Evolutionary conservation across 2,113 vertebrate species (phyloP).

Genomic region (Cottus gobio): DNA sequence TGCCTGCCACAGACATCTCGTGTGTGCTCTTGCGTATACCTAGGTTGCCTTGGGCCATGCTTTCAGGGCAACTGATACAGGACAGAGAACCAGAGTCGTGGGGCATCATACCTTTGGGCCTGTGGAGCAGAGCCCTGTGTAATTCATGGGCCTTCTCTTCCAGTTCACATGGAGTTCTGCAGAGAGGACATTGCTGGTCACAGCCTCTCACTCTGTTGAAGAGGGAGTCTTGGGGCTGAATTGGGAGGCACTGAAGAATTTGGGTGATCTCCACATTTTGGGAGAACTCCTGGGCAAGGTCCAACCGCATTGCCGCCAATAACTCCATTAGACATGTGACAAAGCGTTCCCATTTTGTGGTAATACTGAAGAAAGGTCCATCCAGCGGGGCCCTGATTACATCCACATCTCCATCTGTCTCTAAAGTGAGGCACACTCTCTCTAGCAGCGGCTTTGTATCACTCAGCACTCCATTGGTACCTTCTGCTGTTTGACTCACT

Average conservation of each 20-base stretch:
- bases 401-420: constrained; percentile 55
- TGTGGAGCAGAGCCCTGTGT: constrained; percentile 72
- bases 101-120: constrained; percentile 71
- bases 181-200: constrained; percentile 79
- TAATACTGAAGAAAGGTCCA: constrained; percentile 73
- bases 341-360: constrained; percentile 73
- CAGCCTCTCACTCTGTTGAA: constrained; percentile 78
- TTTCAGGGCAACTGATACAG: constrained; percentile 43
- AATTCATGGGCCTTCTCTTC: constrained; percentile 63
- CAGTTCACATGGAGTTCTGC: constrained; percentile 78
- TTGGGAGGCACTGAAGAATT: constrained; percentile 60
- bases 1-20: constrained; percentile 26
- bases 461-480: constrained; percentile 43
- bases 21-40: constrained; percentile 42
- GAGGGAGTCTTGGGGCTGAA: constrained; percentile 64
- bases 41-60: constrained; percentile 12
- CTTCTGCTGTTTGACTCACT: constrained; percentile 55
- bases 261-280: constrained; percentile 48
- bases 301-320: constrained; percentile 61
- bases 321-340: constrained; percentile 67
- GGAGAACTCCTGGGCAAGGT: constrained; percentile 65
- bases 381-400: constrained; percentile 53
- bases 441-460: constrained; percentile 71
- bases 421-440: constrained; percentile 64
- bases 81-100: constrained; percentile 32